Base-by-base conservation (phyloP, 2,888 invertebrate genomes). In the Caenorhabditis imperialis region DNA sequence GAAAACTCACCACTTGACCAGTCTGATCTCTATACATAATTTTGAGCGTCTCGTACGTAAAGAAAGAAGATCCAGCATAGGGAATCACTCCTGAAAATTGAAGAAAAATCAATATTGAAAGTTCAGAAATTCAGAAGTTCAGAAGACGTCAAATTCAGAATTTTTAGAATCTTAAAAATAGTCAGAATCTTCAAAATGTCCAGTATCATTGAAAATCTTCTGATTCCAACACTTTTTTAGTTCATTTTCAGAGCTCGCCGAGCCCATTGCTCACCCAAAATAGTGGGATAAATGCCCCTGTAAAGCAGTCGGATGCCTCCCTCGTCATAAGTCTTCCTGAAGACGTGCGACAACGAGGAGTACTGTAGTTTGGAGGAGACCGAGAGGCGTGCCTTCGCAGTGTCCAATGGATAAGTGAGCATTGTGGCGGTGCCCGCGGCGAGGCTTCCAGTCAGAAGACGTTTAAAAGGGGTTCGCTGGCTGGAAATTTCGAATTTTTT, bases 341-440 rank as follows among this genome's bases (percentile, higher is more conserved):
- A 87, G 12, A 86, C 85, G 57, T 72, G 69, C 10, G 35, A 38
- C 10, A 81, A 42, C 2, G 78, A 70, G 10, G 47, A 44, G 44
- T 79, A 81, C 48, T 81, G 69, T 33, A 67, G 25, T 25, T 77
- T 78, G 3, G 75, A 77, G 8, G 79, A 78, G 3, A 78, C 71
- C 14, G 81, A 75, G 10, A 81, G 63, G 10, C 77, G 53, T 14
- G 84, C 99, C 82, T 98, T 91, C 22, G 96, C 97, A 88, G 98
- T 91, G 90, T 99, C 99, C 84, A 99, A 90, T 0, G 99, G 99
- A 90, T 99, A 99, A 0, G 98, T 99, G 60, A 93, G 90, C 40
- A 93, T 92, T 88, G 96, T 96, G 5, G 98, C 96, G 57, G 97
- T 96, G 53, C 94, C 93, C 12, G 98, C 99, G 3, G 99, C 98